Base-by-base conservation (phyloP, 2,888 invertebrate species). In the Aphidius colemani region DNA sequence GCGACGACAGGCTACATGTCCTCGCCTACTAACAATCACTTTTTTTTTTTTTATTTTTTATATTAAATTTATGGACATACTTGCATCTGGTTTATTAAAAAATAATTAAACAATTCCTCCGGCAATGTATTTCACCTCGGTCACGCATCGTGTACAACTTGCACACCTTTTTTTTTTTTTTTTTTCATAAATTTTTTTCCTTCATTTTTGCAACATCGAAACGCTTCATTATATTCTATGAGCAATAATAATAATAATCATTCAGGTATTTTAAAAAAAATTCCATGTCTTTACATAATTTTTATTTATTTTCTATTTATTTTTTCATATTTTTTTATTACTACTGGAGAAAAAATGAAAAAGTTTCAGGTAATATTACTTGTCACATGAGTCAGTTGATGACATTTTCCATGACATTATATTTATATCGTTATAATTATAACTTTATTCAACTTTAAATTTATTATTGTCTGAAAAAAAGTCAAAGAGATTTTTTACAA, bases 111-210 rank as follows among this genome's bases (percentile, higher is more conserved):
- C 11, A 41, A n/a, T 18, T 64, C 64, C 57, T 64, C 59, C 63
- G 11, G 61, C 57, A 63, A 61, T 67, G 64, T 59, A 62, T 65
- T 53, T 56, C 64, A 43, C 55, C 63, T 51, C 63, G 65, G 67
- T 70, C 70, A 67, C 67, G 67, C 69, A 67, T 59, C 58, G 67
- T 57, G 67, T 66, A 67, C 66, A 66, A 64, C 65, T 57, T 65
- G 56, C 56, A 48, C 56, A 61, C 58, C 62, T 73, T 67, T 18
- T 58, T 53, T 61, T 53, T n/a, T 61, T 53, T n/a, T 67, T 72
- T 67, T 73, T 71, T 72, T 71, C 70, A 70, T 66, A 18, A 18
- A 30, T 0, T 30, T 30, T 30, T 30, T 30, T 30, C 3, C 5
- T 30, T 30, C 59, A 59, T 64, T 40, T 61, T 61, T 51, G 65